Evolutionary conservation across 2,797 vertebrate species (phyloP).

Genomic region (Botia almorhae): DNA sequence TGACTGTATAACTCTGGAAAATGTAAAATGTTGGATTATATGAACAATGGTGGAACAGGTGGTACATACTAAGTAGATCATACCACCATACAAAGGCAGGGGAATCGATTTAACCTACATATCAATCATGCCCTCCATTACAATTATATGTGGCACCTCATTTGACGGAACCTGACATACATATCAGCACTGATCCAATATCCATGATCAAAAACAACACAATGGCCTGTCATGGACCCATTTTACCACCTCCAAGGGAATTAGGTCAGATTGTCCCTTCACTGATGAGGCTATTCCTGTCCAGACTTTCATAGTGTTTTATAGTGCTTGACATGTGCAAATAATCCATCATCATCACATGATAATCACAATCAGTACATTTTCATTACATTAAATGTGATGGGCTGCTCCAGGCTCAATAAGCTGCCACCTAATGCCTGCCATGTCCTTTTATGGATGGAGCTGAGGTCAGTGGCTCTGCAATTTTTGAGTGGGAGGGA

Average conservation of each 20-base stretch:
- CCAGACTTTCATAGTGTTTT: conserved; percentile 50
- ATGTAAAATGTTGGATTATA: background rate
- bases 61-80: too few species aligned
- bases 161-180: background rate
- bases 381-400: conserved; percentile 54
- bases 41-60: too few species aligned
- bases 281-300: conserved; percentile 59
- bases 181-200: conserved; percentile 38
- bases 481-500: background rate
- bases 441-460: conserved; percentile 14
- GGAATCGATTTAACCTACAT: conserved; percentile 15
- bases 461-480: background rate
- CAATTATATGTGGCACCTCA: conserved; percentile 26
- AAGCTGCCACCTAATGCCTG: conserved; percentile 20
- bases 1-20: background rate
- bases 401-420: background rate
- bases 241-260: conserved; percentile 42
- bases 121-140: conserved; percentile 16
- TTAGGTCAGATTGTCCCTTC: conserved; percentile 34
- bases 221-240: conserved; percentile 28
- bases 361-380: conserved; percentile 31
- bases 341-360: conserved; percentile 38
- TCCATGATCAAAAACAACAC: conserved; percentile 28
- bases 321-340: conserved; percentile 66
- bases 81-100: too few species aligned